Conservation (phyloP, 2,113 vertebrate species). For the Epinephelus fuscoguttatus region DNA sequence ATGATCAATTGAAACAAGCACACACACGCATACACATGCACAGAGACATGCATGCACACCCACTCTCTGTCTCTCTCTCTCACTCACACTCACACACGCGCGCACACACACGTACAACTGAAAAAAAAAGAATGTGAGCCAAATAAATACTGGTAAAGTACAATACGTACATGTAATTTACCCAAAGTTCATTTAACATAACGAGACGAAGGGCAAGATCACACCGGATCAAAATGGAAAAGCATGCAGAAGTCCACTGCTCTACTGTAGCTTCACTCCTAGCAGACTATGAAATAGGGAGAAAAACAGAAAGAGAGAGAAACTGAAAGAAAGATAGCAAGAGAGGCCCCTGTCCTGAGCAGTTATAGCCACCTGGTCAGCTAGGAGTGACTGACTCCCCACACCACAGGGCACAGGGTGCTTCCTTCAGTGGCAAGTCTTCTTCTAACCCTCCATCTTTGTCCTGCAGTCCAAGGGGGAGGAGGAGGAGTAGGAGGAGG, state of each 20-base stretch:
- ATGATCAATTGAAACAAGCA: slow-evolving; percentile 69
- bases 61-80: slow-evolving; percentile 20
- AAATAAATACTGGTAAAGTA: slow-evolving; percentile 75
- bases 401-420: slow-evolving; percentile 63
- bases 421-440: slow-evolving; percentile 71
- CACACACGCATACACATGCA: slow-evolving; percentile 61
- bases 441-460: slow-evolving; percentile 76
- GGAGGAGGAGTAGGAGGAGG: slow-evolving; percentile 10
- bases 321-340: slow-evolving; percentile 39
- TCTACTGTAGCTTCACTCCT: slow-evolving; percentile 85
- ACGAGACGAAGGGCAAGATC: slow-evolving; percentile 69
- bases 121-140: slow-evolving; percentile 61
- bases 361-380: slow-evolving; percentile 70
- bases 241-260: slow-evolving; percentile 82
- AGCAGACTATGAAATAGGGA: slow-evolving; percentile 74
- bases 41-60: slow-evolving; percentile 59
- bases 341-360: slow-evolving; percentile 77
- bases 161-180: slow-evolving; percentile 69
- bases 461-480: slow-evolving; percentile 68
- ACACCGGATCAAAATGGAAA: slow-evolving; percentile 76
- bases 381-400: slow-evolving; percentile 62
- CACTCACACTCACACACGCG: too few species aligned
- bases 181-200: slow-evolving; percentile 72
- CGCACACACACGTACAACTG: slow-evolving; percentile 49
- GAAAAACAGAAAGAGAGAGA: slow-evolving; percentile 59